These are phyloP conservation scores for Diloba caeruleocephala DNA, from an alignment of 2,888 invertebrate species.

Conservation along the genomic window DNA sequence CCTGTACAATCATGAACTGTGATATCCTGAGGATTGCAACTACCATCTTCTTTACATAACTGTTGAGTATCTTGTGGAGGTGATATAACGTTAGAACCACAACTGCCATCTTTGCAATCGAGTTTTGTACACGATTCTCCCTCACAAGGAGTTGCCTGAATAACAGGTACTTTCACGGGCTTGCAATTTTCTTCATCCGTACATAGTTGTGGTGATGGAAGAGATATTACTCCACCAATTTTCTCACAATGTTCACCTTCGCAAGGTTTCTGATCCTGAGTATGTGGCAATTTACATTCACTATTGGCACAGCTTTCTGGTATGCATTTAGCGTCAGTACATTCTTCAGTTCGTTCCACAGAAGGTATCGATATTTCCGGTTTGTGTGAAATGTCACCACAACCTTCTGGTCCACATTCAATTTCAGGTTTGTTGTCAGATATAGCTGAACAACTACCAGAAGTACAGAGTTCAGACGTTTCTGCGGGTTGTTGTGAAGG, in stretches of 20 bases:
- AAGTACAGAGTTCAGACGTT: conserved; percentile 53
- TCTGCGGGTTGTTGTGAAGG: conserved; percentile 56
- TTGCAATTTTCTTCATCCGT: conserved; percentile 44
- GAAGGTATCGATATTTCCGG: conserved; percentile 30
- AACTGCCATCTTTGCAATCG: conserved; percentile 33
- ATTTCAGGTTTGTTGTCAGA: conserved; percentile 41
- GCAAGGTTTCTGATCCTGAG: conserved; percentile 54
- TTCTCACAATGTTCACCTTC: conserved; percentile 58
- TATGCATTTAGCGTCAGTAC: conserved; percentile 47
- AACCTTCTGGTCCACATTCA: conserved; percentile 62
- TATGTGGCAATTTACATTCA: conserved; percentile 52
- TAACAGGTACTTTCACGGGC: conserved; percentile 31
- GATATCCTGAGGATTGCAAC: conserved; percentile 50
- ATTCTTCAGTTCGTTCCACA: conserved; percentile 44
- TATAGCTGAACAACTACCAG: conserved; percentile 54
- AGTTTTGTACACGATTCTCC: conserved; percentile 40
- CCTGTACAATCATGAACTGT: conserved; percentile 63
- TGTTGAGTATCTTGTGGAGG: conserved; percentile 30
- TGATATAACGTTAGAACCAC: conserved; percentile 35
- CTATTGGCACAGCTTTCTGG: conserved; percentile 54
- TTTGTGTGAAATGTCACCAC: conserved; percentile 46
- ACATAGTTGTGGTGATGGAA: conserved; percentile 34
- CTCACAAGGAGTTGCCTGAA: conserved; percentile 33
- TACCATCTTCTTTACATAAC: conserved; percentile 56
- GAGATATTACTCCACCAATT: conserved; percentile 14